These are phyloP conservation scores for Psittacula cyanocephala DNA, from an alignment of 2,113 vertebrate genomes.

Conservation along the genomic window DNA sequence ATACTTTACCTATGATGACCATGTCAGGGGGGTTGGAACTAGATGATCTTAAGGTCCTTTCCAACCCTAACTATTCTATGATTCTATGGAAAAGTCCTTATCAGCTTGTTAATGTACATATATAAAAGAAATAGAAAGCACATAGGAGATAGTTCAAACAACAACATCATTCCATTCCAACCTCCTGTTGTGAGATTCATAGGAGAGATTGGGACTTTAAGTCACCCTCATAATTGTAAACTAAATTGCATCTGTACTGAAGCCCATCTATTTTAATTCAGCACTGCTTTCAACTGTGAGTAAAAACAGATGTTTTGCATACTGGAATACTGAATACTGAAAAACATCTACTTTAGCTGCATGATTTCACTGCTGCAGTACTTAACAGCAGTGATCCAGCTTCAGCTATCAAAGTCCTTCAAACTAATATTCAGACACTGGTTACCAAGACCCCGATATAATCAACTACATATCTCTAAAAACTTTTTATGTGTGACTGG, in stretches of 20 bases:
- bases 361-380: neutral
- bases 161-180: neutral
- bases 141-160: neutral
- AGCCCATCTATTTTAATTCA: neutral
- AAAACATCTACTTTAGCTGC: neutral
- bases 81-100: neutral
- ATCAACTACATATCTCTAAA: neutral
- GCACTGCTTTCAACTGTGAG: neutral
- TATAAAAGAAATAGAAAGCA: neutral
- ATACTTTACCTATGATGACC: neutral
- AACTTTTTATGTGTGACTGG: neutral
- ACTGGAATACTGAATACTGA: neutral
- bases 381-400: neutral
- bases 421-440: neutral
- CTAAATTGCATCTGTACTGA: neutral
- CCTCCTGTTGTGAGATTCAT: neutral
- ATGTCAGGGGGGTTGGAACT: no score
- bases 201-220: neutral
- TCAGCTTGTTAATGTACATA: neutral
- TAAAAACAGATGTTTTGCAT: neutral
- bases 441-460: neutral
- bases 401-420: neutral
- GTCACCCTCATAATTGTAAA: neutral
- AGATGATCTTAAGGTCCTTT: no score
- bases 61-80: no score